Evolutionary conservation across 2,797 vertebrate species (phyloP).

Genomic region (Aphelocoma californica): DNA sequence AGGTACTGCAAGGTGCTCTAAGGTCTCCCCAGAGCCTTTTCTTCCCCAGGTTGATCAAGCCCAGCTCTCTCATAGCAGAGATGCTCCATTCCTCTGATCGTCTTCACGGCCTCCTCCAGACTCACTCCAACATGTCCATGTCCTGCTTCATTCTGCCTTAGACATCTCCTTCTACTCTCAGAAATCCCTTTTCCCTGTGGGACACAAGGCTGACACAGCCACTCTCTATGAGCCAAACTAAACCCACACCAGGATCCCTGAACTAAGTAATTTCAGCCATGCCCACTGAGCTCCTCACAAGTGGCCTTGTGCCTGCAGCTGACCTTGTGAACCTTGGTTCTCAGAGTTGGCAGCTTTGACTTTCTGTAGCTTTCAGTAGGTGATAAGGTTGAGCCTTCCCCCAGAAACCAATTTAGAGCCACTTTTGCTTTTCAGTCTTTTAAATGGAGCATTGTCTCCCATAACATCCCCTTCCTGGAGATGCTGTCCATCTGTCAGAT

Average conservation of each 20-base stretch:
- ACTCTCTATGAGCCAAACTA: neutral
- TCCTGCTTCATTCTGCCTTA: neutral
- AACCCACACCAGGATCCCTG: neutral
- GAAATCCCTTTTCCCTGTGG: neutral
- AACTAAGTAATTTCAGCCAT: neutral
- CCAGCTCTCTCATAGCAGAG: neutral
- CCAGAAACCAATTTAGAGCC: neutral
- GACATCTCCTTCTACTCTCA: neutral
- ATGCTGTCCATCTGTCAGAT: neutral
- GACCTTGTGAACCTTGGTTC: fast-evolving
- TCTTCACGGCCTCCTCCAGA: neutral
- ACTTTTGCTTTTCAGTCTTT: neutral
- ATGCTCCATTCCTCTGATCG: fast-evolving
- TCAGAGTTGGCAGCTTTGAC: neutral
- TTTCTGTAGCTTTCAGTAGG: neutral
- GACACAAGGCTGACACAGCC: neutral
- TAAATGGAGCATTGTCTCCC: neutral
- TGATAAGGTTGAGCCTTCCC: neutral
- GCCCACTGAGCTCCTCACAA: neutral
- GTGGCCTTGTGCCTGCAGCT: neutral
- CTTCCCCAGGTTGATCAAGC: neutral
- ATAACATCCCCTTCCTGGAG: neutral
- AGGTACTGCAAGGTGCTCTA: neutral
- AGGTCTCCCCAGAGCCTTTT: neutral
- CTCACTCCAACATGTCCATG: neutral